Percentiles rank a stretch among this genome's conserved stretches.
Conservation (phyloP, 2,888 invertebrate species). For the Rhogogaster chlorosoma region DNA sequence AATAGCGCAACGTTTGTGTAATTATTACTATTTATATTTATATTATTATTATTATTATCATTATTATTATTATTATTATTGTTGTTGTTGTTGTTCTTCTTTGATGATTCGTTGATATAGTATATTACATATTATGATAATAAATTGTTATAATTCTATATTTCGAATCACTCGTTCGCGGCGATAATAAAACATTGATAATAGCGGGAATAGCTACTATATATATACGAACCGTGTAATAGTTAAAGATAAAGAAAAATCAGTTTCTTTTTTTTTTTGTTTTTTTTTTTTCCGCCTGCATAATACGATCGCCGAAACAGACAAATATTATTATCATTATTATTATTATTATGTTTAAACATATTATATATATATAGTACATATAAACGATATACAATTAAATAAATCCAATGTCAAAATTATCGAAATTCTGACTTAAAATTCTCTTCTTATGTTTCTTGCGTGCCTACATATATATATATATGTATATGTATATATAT, state of each 20-base stretch:
- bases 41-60: not conserved
- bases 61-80: not conserved
- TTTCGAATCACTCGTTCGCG: not conserved
- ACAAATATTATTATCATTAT: slow-evolving; percentile 36
- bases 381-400: slow-evolving; percentile 49
- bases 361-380: slow-evolving; percentile 47
- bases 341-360: slow-evolving; percentile 37
- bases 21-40: not conserved
- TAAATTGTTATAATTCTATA: not conserved
- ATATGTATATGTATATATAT: not conserved
- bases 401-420: slow-evolving; percentile 13
- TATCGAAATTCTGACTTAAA: slow-evolving; percentile 10
- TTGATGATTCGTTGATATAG: not conserved
- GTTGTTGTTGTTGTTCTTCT: no score
- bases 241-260: not conserved
- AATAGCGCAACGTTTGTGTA: slow-evolving; percentile 13
- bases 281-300: no score
- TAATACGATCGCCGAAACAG: not conserved
- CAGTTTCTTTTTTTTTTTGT: not conserved
- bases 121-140: not conserved
- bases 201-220: not conserved
- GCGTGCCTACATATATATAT: not conserved
- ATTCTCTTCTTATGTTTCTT: slow-evolving; percentile 28
- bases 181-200: not conserved
- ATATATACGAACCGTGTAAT: not conserved